A percentile compares a stretch with the other conserved stretches of the same genome.
These are phyloP conservation scores for Corbicula japonica DNA, from an alignment of 2,888 invertebrate genomes.

Conservation along the genomic window DNA sequence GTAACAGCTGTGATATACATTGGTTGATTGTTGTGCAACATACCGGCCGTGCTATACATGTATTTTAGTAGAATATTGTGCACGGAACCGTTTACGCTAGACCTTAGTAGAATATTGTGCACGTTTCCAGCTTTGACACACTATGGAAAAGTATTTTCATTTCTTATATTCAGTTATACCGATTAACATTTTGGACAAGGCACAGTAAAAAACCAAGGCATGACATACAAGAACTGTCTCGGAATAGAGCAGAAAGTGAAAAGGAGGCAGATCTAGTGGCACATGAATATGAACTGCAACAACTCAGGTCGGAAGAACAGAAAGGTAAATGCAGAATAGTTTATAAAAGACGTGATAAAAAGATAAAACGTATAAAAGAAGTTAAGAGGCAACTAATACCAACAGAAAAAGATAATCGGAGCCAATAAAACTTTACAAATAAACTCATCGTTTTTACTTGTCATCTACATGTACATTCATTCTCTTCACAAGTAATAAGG, in stretches of 20 bases:
- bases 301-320: background rate
- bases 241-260: background rate
- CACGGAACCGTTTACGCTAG: background rate
- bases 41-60: background rate
- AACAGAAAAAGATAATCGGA: no score
- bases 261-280: slow-evolving; percentile 1
- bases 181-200: slow-evolving; percentile 78
- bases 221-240: slow-evolving; percentile 65
- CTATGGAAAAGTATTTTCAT: background rate
- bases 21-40: background rate
- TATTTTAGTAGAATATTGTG: background rate
- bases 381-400: background rate
- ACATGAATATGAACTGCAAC: slow-evolving; percentile 12
- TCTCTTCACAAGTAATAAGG: background rate
- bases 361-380: background rate
- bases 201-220: slow-evolving; percentile 73
- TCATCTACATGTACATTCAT: background rate
- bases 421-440: no score
- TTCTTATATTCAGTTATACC: slow-evolving; percentile 60
- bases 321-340: background rate
- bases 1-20: background rate
- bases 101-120: background rate
- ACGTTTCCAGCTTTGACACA: background rate
- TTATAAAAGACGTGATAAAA: background rate
- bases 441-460: background rate